Percentiles rank a stretch among this genome's conserved stretches.
Evolutionary conservation across 2,888 invertebrate species (phyloP).

Genomic region (Timandra comae): DNA sequence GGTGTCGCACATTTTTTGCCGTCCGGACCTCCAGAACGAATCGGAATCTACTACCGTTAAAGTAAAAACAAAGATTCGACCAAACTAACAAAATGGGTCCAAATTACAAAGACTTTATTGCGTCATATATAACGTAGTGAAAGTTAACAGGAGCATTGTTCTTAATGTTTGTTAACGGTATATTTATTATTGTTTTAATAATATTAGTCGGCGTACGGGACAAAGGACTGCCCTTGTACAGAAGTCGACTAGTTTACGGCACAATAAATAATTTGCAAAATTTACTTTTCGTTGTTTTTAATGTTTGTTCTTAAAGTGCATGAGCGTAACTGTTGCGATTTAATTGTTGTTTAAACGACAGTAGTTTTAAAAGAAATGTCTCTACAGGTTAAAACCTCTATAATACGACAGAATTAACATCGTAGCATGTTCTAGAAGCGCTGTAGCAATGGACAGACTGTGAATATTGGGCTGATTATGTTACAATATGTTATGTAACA

Average conservation of each 20-base stretch:
- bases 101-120: constrained; percentile 60
- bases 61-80: constrained; percentile 52
- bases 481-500: too few relatives aligned
- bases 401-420: too few relatives aligned
- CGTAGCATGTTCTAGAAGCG: too few relatives aligned
- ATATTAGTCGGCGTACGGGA: constrained; percentile 38
- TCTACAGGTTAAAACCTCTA: too few relatives aligned
- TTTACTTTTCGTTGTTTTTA: constrained; percentile 32
- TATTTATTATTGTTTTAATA: constrained; percentile 21
- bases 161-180: constrained; percentile 56
- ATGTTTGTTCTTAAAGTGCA: constrained; percentile 23
- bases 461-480: too few relatives aligned
- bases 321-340: constrained; percentile 21
- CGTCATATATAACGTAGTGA: constrained; percentile 70
- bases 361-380: too few relatives aligned
- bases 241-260: constrained; percentile 52
- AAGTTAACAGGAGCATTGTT: constrained; percentile 56
- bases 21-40: constrained; percentile 48
- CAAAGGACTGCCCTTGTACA: constrained; percentile 51
- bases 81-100: constrained; percentile 39
- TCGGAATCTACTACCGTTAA: constrained; percentile 62
- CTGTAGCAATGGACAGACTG: too few relatives aligned
- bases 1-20: constrained; percentile 55
- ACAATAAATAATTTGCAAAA: constrained; percentile 59
- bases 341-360: constrained; percentile 1